Percentiles rank a stretch among this genome's conserved stretches.
These are phyloP conservation scores for Agapornis roseicollis DNA, from an alignment of 2,113 vertebrate species.

Conservation along the genomic window DNA sequence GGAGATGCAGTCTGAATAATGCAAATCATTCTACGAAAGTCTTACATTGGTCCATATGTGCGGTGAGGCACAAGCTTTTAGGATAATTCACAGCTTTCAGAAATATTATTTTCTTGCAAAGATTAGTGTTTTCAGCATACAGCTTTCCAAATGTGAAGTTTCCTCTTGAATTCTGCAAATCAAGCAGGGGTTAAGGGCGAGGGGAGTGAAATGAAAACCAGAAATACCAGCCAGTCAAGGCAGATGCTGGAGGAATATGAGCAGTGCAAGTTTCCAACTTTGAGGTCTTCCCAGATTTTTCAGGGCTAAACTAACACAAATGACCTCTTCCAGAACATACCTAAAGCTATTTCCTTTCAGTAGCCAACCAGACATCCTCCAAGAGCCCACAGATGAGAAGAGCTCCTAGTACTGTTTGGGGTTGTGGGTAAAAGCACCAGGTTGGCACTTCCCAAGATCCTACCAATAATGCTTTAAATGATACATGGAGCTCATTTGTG, in stretches of 20 bases:
- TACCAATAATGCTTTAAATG: neutral
- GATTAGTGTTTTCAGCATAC: neutral
- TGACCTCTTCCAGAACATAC: neutral
- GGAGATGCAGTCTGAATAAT: neutral
- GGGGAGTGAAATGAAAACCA: neutral
- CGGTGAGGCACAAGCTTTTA: neutral
- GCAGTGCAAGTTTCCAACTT: neutral
- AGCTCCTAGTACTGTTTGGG: neutral
- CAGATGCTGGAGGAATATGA: neutral
- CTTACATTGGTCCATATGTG: neutral
- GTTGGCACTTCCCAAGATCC: neutral
- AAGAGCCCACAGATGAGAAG: neutral
- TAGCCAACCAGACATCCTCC: neutral
- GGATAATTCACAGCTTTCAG: neutral
- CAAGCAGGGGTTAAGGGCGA: neutral
- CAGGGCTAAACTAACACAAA: neutral
- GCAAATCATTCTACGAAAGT: neutral
- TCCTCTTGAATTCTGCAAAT: neutral
- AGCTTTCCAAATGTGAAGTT: neutral
- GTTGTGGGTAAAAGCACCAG: neutral
- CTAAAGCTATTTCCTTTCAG: neutral
- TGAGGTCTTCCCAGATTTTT: neutral
- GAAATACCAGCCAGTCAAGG: neutral
- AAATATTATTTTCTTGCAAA: neutral
- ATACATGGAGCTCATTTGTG: neutral